Percentiles rank a stretch among this genome's conserved stretches.
These are phyloP conservation scores for Euphydryas editha DNA, from an alignment of 2,888 invertebrate genomes.

Conservation along the genomic window DNA sequence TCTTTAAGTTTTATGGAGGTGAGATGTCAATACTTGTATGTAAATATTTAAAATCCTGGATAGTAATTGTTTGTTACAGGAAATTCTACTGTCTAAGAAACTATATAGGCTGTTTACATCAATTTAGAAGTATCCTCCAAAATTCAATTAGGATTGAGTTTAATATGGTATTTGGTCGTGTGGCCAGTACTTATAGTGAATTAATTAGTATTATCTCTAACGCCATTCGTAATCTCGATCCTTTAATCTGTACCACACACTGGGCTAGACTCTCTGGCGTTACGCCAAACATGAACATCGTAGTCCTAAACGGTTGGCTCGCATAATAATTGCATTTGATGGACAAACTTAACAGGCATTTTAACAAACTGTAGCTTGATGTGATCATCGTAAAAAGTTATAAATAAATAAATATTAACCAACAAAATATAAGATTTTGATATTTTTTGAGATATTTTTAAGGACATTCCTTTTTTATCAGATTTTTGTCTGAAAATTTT, in stretches of 20 bases:
- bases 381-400: neutral
- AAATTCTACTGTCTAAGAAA: neutral
- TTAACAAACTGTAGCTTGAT: constrained; percentile 3
- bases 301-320: constrained; percentile 21
- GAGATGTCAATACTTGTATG: neutral
- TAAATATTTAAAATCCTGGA: neutral
- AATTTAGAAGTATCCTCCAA: neutral
- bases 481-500: no score
- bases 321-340: constrained; percentile 35
- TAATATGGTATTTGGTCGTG: neutral
- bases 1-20: neutral
- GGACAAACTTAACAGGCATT: constrained; percentile 26
- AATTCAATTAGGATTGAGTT: neutral
- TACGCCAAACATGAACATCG: constrained; percentile 25
- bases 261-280: constrained; percentile 23
- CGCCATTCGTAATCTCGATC: constrained; percentile 10
- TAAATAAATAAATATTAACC: neutral
- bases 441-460: neutral
- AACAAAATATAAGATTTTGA: neutral
- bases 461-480: no score
- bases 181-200: neutral
- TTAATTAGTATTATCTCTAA: constrained; percentile 5
- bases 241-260: constrained; percentile 21
- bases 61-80: neutral
- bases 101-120: neutral